Base-by-base conservation (phyloP, 2,113 vertebrate species). In the Eptesicus fuscus region DNA sequence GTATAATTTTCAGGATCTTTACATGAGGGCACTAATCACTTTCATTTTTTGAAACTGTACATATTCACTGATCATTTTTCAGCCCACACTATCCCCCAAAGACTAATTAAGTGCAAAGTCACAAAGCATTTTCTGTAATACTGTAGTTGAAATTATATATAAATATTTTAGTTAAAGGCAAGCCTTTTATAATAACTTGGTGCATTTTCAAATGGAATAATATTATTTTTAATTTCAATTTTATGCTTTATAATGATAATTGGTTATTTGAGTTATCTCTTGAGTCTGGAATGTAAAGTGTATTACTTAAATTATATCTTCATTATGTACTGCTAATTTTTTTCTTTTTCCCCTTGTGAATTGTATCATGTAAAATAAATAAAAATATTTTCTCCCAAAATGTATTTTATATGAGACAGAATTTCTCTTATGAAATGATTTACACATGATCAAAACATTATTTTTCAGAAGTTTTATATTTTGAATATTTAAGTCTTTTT, bases 1-100 rank as follows among this genome's bases (percentile, higher is more conserved):
- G 35, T 88, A 22, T 37, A 83, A 74, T 94, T 90, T 79, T 84
- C 40, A 89, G n/a, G 90, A 70, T 61, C 87, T 96, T 95, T 74
- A 87, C 22, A 83, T 17, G 51, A 93, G 35, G 76, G 2, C 4
- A 88, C 86, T 95, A 90, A 88, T 82, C 53, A 85, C 18, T 91
- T 97, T 96, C 20, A 47, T 87, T 44, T 91, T 97, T 96, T 97
- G 70, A 93, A 79, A 56, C 47, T 90, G 94, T 86, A 95, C 82
- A 85, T 95, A 44, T 91, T 76, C 9, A 73, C 83, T 95, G 94
- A 59, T 97, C 83, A 95, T 93, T 95, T 95, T 94, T 79, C 37
- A 80, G 2, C 12, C 25, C 51, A 86, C 4, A 65, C 6, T 70
- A 65, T 91, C 25, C 82, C 17, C 82, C 71, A 79, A 84, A n/a